Conservation (phyloP, 2,797 vertebrate species). For the Neosalanx taihuensis region DNA sequence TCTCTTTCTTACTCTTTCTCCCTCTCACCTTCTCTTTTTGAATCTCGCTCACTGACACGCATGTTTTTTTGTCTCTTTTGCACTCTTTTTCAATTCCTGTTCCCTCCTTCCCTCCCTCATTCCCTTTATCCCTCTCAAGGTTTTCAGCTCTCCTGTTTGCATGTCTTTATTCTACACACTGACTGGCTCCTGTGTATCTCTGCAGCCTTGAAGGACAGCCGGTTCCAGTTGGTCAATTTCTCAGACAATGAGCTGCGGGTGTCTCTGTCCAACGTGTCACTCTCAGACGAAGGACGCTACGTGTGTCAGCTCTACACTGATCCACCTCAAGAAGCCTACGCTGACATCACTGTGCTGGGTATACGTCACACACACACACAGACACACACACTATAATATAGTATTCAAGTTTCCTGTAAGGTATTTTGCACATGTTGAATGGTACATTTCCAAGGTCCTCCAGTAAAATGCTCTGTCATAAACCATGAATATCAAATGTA, state of each 20-base stretch:
- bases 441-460: background rate
- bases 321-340: conserved; percentile 94
- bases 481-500: conserved; percentile 49
- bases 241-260: conserved; percentile 96
- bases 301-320: conserved; percentile 98
- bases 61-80: background rate
- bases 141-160: conserved; percentile 33
- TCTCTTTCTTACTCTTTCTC: conserved; percentile 3
- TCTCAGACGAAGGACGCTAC: conserved; percentile 94
- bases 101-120: conserved; percentile 13
- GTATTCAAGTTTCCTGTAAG: background rate
- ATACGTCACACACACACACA: conserved; percentile 36
- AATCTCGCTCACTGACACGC: conserved; percentile 14
- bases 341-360: conserved; percentile 79
- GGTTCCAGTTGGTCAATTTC: conserved; percentile 99
- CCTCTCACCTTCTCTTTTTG: conserved; percentile 35
- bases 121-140: conserved; percentile 18
- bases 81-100: too few relatives aligned
- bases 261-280: conserved; percentile 93
- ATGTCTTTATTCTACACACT: conserved; percentile 54
- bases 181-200: conserved; percentile 60
- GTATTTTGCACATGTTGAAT: background rate
- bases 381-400: background rate
- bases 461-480: conserved; percentile 20
- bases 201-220: conserved; percentile 93